These are phyloP conservation scores for Dolichopus griseipennis DNA, from an alignment of 2,888 invertebrate species.

Conservation along the genomic window DNA sequence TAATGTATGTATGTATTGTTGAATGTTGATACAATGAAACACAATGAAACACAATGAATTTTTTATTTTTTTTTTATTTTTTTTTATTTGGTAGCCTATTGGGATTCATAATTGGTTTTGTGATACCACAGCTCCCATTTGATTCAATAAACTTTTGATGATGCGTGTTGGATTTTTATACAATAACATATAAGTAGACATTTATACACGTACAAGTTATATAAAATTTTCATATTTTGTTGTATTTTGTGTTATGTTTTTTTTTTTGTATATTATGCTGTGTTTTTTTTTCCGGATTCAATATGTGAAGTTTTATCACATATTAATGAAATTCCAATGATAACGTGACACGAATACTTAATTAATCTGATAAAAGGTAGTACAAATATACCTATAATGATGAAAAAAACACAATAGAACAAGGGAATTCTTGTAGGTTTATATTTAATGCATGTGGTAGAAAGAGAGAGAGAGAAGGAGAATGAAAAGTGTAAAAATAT, in stretches of 20 bases:
- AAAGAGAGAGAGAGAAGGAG: too few species aligned
- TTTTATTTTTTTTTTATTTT: too few species aligned
- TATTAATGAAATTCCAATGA: slow-evolving; percentile 4
- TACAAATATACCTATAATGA: too few species aligned
- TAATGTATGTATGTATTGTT: too few species aligned
- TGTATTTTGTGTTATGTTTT: not conserved
- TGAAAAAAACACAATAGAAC: not conserved
- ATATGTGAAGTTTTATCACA: not conserved
- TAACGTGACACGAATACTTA: not conserved
- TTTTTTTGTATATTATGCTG: too few species aligned
- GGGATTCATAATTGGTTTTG: not conserved
- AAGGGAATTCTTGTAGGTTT: not conserved
- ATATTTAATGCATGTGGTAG: too few species aligned
- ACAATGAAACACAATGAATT: too few species aligned
- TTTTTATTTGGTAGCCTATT: not conserved
- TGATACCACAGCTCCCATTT: not conserved
- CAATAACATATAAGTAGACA: not conserved
- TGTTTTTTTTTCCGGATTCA: not conserved
- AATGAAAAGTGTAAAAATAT: too few species aligned
- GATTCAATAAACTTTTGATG: not conserved
- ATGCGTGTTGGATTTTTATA: not conserved
- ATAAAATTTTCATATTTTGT: too few species aligned
- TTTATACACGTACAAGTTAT: not conserved
- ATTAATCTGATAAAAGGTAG: not conserved
- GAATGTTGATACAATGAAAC: too few species aligned